Conservation (phyloP, 2,113 vertebrate species). For the Gobiocypris rarus region DNA sequence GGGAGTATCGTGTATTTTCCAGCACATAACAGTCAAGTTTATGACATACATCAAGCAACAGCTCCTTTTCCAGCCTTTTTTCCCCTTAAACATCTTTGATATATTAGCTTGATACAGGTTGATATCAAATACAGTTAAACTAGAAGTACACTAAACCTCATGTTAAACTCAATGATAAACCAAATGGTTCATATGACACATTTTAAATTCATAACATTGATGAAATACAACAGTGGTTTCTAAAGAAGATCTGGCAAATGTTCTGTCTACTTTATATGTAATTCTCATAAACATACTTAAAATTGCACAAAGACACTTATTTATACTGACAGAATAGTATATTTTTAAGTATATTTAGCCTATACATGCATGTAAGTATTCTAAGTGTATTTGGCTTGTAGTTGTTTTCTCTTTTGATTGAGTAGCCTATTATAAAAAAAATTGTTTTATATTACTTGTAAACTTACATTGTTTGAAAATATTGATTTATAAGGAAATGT, state of each 20-base stretch:
- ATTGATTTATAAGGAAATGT: too few relatives aligned
- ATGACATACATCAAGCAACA: neutral
- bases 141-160: neutral
- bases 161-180: neutral
- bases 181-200: neutral
- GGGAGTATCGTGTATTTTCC: neutral
- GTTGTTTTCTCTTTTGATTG: too few relatives aligned
- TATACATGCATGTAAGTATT: too few relatives aligned
- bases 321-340: too few relatives aligned
- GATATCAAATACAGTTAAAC: neutral
- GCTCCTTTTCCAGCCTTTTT: neutral
- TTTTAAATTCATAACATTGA: neutral
- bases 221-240: neutral
- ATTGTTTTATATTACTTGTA: too few relatives aligned
- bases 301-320: too few relatives aligned
- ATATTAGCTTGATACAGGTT: neutral
- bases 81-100: neutral
- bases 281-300: too few relatives aligned
- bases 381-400: too few relatives aligned
- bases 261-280: too few relatives aligned
- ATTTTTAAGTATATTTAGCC: too few relatives aligned
- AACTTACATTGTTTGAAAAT: too few relatives aligned
- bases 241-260: neutral
- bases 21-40: neutral
- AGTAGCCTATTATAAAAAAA: too few relatives aligned